A percentile compares a stretch with the other conserved stretches of the same genome.
Conservation (phyloP, 1,140 invertebrate genomes). For the Drosophila murphyi region DNA sequence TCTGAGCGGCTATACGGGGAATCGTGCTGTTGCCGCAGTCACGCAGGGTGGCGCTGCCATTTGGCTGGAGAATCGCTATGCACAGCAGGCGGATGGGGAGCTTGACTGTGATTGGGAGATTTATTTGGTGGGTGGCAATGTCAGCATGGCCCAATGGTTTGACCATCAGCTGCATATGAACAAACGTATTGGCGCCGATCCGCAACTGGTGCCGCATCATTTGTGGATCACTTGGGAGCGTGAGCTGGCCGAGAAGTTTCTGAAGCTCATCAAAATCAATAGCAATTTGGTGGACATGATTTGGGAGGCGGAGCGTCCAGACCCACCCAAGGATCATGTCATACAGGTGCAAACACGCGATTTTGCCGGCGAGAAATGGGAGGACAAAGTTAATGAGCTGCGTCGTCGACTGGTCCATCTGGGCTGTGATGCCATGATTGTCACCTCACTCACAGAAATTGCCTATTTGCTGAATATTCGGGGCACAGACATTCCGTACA, state of each 20-base stretch:
- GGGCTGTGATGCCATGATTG: slow-evolving; percentile 91
- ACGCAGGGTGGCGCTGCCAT: slow-evolving; percentile 90
- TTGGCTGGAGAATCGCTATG: slow-evolving; percentile 96
- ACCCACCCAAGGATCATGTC: slow-evolving; percentile 83
- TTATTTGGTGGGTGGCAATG: slow-evolving; percentile 89
- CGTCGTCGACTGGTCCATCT: slow-evolving; percentile 88
- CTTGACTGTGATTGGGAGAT: slow-evolving; percentile 93
- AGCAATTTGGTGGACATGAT: slow-evolving; percentile 92
- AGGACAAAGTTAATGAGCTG: slow-evolving; percentile 89
- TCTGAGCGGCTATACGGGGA: slow-evolving; percentile 95
- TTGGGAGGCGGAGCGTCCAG: slow-evolving; percentile 89
- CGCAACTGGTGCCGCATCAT: slow-evolving; percentile 88
- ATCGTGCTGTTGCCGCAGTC: slow-evolving; percentile 91
- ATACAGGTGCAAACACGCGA: slow-evolving; percentile 86
- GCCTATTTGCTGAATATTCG: slow-evolving; percentile 98
- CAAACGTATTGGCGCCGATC: slow-evolving; percentile 92
- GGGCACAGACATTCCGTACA: slow-evolving; percentile 94
- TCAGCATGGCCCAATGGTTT: slow-evolving; percentile 88
- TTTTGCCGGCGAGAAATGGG: slow-evolving; percentile 86
- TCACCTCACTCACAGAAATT: slow-evolving; percentile 96
- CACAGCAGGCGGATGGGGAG: slow-evolving; percentile 90
- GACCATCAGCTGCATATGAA: slow-evolving; percentile 87
- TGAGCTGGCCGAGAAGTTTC: slow-evolving; percentile 86
- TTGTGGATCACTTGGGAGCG: slow-evolving; percentile 87
- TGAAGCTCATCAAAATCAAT: slow-evolving; percentile 88